Evolutionary conservation across 2,797 vertebrate species (phyloP).

Genomic region (Squalus acanthias): DNA sequence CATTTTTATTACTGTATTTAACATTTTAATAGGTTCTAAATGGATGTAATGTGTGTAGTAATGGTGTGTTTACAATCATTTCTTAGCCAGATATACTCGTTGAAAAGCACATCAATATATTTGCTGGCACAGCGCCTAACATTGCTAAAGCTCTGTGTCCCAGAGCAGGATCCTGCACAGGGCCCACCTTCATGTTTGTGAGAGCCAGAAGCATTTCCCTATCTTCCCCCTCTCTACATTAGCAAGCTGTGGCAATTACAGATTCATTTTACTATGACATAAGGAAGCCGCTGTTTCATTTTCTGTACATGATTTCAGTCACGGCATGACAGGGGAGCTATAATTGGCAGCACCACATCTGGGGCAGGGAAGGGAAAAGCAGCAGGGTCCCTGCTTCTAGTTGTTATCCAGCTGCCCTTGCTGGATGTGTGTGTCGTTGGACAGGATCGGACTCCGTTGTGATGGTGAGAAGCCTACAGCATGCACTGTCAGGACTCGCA

Average conservation of each 20-base stretch:
- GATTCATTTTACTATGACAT: not conserved
- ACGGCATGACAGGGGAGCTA: not conserved
- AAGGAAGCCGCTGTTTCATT: not conserved
- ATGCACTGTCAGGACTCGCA: not conserved
- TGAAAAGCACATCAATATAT: conserved; percentile 13
- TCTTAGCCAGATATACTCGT: not conserved
- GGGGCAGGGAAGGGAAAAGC: not conserved
- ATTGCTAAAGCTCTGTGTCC: not conserved
- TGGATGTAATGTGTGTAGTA: conserved; percentile 31
- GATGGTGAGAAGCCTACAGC: not conserved
- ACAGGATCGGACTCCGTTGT: not conserved
- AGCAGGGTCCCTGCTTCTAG: not conserved
- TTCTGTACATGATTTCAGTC: not conserved
- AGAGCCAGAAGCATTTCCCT: not conserved
- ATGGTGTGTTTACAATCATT: conserved; percentile 20
- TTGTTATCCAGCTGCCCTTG: conserved; percentile 12
- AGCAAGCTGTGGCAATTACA: not conserved
- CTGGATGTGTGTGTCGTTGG: not conserved
- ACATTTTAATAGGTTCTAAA: conserved; percentile 36
- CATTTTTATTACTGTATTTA: conserved; percentile 35
- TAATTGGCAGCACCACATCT: conserved; percentile 12
- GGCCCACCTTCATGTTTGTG: not conserved
- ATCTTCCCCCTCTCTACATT: not conserved
- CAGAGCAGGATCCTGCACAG: not conserved
- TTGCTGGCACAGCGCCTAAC: conserved; percentile 14